phyloP scores from a whole-genome alignment of 2,113 vertebrate genomes.

The Antechinus flavipes region DNA sequence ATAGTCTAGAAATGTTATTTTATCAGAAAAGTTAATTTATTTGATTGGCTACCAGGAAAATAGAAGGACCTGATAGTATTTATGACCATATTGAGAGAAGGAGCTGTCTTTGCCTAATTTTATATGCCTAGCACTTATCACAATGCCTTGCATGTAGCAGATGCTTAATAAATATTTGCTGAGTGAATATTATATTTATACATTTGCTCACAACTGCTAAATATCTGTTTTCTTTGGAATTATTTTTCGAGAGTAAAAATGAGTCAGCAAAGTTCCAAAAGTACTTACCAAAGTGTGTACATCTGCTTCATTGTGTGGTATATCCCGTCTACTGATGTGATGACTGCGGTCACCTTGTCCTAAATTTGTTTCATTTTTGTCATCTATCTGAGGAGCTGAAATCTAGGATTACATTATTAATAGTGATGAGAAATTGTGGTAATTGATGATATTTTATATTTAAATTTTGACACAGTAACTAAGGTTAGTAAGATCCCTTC shows the following conservation, averaged over 20 bases:
- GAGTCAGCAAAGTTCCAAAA: not conserved
- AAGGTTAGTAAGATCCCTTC: not conserved
- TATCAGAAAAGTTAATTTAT: slow-evolving; percentile 12
- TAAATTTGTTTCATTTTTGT: slow-evolving; percentile 85
- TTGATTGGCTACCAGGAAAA: slow-evolving; percentile 27
- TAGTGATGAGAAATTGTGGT: not conserved
- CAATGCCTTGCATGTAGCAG: not conserved
- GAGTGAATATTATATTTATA: slow-evolving; percentile 39
- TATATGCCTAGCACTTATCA: not conserved
- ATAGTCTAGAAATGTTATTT: not conserved
- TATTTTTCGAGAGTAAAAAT: slow-evolving; percentile 43
- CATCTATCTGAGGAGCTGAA: slow-evolving; percentile 78
- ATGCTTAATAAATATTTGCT: not conserved
- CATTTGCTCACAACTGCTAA: slow-evolving; percentile 40
- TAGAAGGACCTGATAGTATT: slow-evolving; percentile 16
- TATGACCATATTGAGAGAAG: not conserved
- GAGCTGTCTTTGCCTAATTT: not conserved
- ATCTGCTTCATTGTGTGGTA: slow-evolving; percentile 80
- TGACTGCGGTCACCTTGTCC: slow-evolving; percentile 83
- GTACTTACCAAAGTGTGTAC: slow-evolving; percentile 90
- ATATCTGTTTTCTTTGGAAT: slow-evolving; percentile 41
- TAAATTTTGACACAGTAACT: not conserved
- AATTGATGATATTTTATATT: not conserved
- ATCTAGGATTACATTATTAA: slow-evolving; percentile 68
- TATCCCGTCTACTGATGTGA: slow-evolving; percentile 87